Evolutionary conservation across 2,888 invertebrate genomes (phyloP), one percentile per base, ranked within the genome.

Genomic region (Drosophila merina): DNA sequence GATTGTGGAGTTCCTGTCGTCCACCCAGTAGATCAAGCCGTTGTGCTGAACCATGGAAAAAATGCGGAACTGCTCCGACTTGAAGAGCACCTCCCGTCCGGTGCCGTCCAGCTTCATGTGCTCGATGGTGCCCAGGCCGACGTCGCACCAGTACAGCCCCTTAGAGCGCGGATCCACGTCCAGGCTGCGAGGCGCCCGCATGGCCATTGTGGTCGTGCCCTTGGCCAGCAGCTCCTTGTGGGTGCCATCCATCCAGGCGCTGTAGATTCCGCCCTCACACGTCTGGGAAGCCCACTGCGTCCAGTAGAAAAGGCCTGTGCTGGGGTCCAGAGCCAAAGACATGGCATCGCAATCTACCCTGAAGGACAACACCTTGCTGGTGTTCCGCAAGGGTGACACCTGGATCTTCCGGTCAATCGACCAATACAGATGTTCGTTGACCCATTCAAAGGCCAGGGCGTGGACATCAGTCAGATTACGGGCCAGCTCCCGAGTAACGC

Each of bases 391-490:
- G 36, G 93, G 94, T 47, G 95, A 94, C 36, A 96, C 96, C 82
- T 93, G 94, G 73, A 97, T 93, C 55, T 93, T 93, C 60, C 95
- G 94, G 75, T 94, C 92, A 57, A 94, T 94, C 55, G 96, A 95
- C 96, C 97, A 97, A 92, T 96, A 98, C 62, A 98, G 90, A 92
- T 97, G 96, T 63, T 93, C 91, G 63, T 95, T 95, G 88, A 96
- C 93, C 96, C 96, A 97, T 92, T 98, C 97, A 60, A 96, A 94
- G 38, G 97, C 96, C 73, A 97, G 90, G 4, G 96, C 96, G 84
- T 96, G 77, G 26, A 89, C 82, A 57, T 79, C 95, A 83, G 95
- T 94, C 89, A 94, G 93, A 77, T 93, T 92, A 1, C 92, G 92
- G 12, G 95, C 89, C 82, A 95, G 93, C 42, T 72, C 67, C 3